Base-by-base conservation (phyloP, 2,888 invertebrate species). In the Hypena proboscidalis region DNA sequence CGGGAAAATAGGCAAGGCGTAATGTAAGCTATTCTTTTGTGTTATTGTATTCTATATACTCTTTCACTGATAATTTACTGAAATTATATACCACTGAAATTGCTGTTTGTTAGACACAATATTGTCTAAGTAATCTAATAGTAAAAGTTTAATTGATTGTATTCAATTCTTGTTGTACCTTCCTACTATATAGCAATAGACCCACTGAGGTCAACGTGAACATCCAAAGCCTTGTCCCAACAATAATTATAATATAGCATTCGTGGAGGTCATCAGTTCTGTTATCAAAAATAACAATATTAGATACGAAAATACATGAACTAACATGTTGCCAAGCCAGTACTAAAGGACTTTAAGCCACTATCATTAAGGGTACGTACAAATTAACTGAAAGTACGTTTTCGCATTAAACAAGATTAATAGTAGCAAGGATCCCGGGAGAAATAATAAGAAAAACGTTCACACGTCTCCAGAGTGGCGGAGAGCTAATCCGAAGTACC, bases 361-460 rank as follows among this genome's bases (percentile, higher is more conserved):
- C 21, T 44, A 34, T 26, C 22, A 35, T 44, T 34, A 23, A 25
- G 11, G 11, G 13, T 32, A 42, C 42, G 27, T 55, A 32, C 42
- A 49, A 54, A 59, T 49, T 54, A 58, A 27, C 21, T 44, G 21
- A 11, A 43, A 46, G 33, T 25, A 41, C 33, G 26, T 60, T 51
- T 23, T 29, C 40, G 15, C 40, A 55, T 43, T 46, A 44, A 51
- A 44, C 21, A 42, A 46, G 40, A 55, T 60, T 49, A 47, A 59
- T 58, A 50, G 49, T 33, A 44, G 15, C 31, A 13, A 39, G 33
- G 30, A 45, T 38, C 43, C 33, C 26, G 13, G 5, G 43, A 44
- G 51, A 55, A 61, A 46, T 49, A 40, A 34, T 35, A 44, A 44
- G 43, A 55, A 55, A 53, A 58, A 37, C 39, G 34, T 53, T 37